Conservation (phyloP, 2,113 vertebrate genomes). For the Chlorocebus sabaeus region DNA sequence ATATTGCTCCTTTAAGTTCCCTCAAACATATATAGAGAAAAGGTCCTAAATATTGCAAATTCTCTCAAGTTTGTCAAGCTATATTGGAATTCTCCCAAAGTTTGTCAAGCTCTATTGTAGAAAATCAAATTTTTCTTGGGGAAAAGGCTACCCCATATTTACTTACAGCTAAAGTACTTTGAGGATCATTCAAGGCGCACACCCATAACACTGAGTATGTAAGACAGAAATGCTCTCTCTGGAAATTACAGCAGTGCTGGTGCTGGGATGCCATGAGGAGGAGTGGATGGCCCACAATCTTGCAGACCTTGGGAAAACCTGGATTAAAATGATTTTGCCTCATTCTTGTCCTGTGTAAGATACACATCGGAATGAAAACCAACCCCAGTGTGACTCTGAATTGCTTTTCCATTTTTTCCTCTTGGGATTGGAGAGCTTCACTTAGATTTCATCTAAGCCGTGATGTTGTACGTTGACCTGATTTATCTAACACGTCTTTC, state of each 20-base stretch:
- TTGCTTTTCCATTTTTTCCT: neutral
- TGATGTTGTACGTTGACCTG: neutral
- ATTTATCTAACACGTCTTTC: neutral
- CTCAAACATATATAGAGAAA: neutral
- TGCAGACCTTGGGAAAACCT: neutral
- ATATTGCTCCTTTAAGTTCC: neutral
- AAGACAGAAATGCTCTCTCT: neutral
- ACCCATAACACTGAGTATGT: neutral
- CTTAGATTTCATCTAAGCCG: neutral
- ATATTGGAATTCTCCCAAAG: neutral
- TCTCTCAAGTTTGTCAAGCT: neutral
- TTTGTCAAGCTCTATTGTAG: neutral
- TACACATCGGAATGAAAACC: neutral
- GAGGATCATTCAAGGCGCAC: neutral
- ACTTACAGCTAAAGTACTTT: neutral
- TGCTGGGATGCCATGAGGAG: neutral
- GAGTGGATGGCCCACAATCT: neutral
- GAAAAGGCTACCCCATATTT: neutral
- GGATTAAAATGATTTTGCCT: neutral
- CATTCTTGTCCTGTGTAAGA: neutral
- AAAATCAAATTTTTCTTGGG: neutral
- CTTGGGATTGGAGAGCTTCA: neutral
- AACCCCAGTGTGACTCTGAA: neutral
- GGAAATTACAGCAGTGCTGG: neutral
- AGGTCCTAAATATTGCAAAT: neutral